Conservation (phyloP, 2,797 vertebrate genomes). For the Buphagus erythrorhynchus region DNA sequence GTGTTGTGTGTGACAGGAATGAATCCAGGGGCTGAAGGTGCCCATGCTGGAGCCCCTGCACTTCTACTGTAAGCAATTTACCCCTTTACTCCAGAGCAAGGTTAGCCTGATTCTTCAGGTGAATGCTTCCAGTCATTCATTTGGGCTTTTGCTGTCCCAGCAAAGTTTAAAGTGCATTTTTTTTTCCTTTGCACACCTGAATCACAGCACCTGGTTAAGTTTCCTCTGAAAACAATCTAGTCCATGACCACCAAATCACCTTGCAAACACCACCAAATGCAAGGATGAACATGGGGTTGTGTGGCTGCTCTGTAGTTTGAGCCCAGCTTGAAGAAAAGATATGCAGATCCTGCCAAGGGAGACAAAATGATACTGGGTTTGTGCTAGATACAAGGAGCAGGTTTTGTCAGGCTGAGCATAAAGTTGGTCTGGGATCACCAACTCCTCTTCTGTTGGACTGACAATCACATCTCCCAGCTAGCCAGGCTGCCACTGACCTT, state of each 20-base stretch:
- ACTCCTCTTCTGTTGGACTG: background rate
- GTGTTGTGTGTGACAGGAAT: background rate
- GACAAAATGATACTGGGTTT: background rate
- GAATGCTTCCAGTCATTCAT: background rate
- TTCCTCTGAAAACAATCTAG: background rate
- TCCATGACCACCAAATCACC: background rate
- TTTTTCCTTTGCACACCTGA: background rate
- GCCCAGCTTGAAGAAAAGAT: background rate
- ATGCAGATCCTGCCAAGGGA: background rate
- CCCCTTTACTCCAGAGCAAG: background rate
- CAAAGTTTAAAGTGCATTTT: background rate
- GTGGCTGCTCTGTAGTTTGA: background rate
- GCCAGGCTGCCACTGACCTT: background rate
- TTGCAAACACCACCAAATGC: background rate
- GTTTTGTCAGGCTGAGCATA: background rate
- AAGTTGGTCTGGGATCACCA: background rate
- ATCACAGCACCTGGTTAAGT: background rate
- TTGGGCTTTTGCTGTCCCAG: background rate
- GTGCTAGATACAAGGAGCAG: background rate
- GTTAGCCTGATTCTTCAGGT: background rate
- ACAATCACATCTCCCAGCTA: background rate
- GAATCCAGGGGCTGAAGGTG: background rate
- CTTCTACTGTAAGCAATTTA: background rate
- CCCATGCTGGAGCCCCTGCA: background rate
- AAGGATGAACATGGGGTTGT: fast-evolving